Conservation (phyloP, 2,888 invertebrate species). For the Dorcus parallelipipedus region DNA sequence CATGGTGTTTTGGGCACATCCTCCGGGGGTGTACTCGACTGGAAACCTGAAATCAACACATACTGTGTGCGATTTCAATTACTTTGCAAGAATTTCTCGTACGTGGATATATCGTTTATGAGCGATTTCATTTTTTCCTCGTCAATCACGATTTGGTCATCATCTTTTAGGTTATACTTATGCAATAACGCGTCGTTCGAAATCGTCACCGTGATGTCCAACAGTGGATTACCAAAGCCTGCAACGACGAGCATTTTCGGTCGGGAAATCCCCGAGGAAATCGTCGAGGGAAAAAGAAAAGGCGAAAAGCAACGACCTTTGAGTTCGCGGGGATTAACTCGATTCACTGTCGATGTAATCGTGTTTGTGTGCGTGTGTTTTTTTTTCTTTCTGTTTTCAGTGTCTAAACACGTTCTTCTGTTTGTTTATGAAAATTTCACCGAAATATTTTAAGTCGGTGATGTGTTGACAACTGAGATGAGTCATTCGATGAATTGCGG, state of each 20-base stretch:
- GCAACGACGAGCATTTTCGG: constrained; percentile 36
- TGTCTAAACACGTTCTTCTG: too few relatives aligned
- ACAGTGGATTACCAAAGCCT: constrained; percentile 49
- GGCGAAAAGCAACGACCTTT: too few relatives aligned
- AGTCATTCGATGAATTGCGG: too few relatives aligned
- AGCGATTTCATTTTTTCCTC: constrained; percentile 35
- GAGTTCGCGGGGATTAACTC: too few relatives aligned
- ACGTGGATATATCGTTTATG: constrained; percentile 31
- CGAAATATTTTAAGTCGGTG: too few relatives aligned
- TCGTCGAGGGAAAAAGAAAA: not conserved
- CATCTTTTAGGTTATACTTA: constrained; percentile 43
- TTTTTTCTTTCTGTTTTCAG: too few relatives aligned
- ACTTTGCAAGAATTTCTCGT: not conserved
- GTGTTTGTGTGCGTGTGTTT: too few relatives aligned
- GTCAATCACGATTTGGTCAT: constrained; percentile 45
- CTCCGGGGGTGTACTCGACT: constrained; percentile 42
- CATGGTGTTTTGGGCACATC: constrained; percentile 52
- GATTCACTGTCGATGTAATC: too few relatives aligned
- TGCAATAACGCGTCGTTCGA: constrained; percentile 34
- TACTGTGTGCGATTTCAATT: not conserved
- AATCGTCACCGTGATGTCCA: constrained; percentile 45
- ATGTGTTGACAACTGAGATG: too few relatives aligned
- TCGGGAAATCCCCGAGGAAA: constrained; percentile 7
- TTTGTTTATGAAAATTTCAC: too few relatives aligned
- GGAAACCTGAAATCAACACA: constrained; percentile 6